phyloP scores from a whole-genome alignment of 2,888 invertebrate genomes.

The Tuta absoluta region DNA sequence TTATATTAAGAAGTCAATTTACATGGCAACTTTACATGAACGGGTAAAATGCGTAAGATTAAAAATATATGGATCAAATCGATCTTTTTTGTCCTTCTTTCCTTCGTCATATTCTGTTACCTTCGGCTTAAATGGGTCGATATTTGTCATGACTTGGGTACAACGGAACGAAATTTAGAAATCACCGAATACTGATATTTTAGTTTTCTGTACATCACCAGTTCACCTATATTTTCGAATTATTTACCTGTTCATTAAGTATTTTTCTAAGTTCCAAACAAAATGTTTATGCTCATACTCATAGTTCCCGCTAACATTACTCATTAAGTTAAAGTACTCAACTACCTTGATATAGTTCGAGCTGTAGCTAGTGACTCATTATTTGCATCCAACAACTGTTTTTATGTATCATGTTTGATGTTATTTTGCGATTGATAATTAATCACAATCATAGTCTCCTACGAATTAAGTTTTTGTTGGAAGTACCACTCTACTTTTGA shows the following conservation, averaged over 20 bases:
- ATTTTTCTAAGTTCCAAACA: not conserved
- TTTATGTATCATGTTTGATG: not conserved
- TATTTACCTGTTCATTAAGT: not conserved
- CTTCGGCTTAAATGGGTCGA: too few species aligned
- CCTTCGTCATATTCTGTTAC: too few species aligned
- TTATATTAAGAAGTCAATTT: not conserved
- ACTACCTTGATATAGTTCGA: not conserved
- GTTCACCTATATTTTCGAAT: not conserved
- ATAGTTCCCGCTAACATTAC: conserved; percentile 2
- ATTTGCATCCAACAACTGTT: not conserved
- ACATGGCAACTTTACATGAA: too few species aligned
- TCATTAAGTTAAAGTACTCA: not conserved
- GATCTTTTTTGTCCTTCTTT: too few species aligned
- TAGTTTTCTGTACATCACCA: too few species aligned
- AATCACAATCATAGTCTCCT: conserved; percentile 14
- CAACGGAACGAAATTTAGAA: too few species aligned
- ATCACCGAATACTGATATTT: too few species aligned
- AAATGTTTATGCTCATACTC: not conserved
- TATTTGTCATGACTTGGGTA: too few species aligned
- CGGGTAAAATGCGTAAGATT: too few species aligned
- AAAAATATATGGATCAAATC: too few species aligned
- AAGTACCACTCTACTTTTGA: conserved; percentile 5
- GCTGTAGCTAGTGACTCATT: conserved; percentile 7
- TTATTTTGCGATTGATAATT: not conserved
- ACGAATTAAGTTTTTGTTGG: not conserved